These are phyloP conservation scores for Cladorhizidae sp. DNA, from an alignment of 37 sponge, comb jelly and placozoan species.

Conservation along the genomic window DNA sequence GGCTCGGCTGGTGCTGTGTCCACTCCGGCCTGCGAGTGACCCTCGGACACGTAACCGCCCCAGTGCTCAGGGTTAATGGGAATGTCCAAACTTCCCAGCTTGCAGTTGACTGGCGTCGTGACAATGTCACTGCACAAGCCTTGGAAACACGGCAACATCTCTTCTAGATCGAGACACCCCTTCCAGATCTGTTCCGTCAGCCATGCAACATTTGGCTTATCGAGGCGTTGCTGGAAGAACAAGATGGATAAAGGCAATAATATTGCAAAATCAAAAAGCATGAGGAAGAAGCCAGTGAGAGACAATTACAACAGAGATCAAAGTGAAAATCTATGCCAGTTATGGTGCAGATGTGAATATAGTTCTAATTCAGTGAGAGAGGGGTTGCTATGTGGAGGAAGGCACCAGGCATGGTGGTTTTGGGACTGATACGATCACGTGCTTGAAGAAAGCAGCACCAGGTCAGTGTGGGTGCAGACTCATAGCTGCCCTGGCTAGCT, in stretches of 20 bases:
- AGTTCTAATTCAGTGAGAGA: no score
- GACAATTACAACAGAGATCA: no score
- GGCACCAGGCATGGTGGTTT: no score
- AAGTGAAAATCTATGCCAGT: no score
- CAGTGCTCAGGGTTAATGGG: slow-evolving; percentile 72
- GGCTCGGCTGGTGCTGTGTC: slow-evolving; percentile 23
- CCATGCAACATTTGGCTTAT: slow-evolving; percentile 90
- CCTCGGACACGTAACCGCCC: slow-evolving; percentile 55
- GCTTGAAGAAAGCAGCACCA: no score
- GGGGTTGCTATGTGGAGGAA: no score
- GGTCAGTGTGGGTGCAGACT: no score
- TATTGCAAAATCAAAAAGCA: no score
- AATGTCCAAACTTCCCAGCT: slow-evolving; percentile 68
- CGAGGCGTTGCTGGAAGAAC: slow-evolving; percentile 64
- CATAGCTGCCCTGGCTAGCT: no score
- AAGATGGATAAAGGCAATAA: neutral
- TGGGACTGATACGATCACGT: no score
- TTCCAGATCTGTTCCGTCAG: slow-evolving; percentile 80
- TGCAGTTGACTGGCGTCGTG: slow-evolving; percentile 78
- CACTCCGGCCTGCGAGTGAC: slow-evolving; percentile 14
- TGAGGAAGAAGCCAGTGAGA: no score
- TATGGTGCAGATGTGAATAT: no score
- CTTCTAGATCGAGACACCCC: slow-evolving; percentile 86
- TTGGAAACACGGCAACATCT: slow-evolving; percentile 71
- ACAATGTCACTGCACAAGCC: slow-evolving; percentile 74